Percentiles rank a stretch among this genome's conserved stretches.
These are phyloP conservation scores for Perognathus longimembris DNA, from an alignment of 2,113 vertebrate species.

Conservation along the genomic window DNA sequence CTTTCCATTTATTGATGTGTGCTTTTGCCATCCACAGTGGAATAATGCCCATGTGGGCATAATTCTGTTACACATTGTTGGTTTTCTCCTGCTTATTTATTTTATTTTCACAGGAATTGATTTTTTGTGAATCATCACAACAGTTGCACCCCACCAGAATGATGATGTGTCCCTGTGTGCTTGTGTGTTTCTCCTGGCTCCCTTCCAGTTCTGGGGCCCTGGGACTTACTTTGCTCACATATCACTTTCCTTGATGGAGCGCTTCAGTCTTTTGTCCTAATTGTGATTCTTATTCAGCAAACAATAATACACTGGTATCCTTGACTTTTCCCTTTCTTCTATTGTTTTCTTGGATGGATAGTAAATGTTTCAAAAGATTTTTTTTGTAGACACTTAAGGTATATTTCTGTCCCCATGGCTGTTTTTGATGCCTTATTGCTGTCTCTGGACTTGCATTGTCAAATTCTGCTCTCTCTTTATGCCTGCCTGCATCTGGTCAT, in stretches of 20 bases:
- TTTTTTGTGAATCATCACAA: background rate
- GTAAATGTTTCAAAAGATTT: background rate
- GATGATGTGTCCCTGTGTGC: background rate
- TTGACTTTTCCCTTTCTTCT: background rate
- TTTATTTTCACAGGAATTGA: background rate
- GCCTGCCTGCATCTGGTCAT: background rate
- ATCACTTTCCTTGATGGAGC: background rate
- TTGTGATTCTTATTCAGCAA: background rate
- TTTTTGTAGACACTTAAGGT: background rate
- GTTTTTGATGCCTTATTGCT: background rate
- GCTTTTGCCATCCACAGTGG: too few species aligned
- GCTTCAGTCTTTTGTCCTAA: background rate
- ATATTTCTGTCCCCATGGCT: rapidly evolving
- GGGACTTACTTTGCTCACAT: too few species aligned
- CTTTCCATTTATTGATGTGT: too few species aligned
- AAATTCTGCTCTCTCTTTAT: background rate
- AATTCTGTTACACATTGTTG: background rate
- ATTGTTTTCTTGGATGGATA: background rate
- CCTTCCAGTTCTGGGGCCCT: background rate
- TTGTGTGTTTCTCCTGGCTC: background rate
- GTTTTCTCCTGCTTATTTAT: background rate
- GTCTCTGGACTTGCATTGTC: background rate
- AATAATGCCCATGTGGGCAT: background rate
- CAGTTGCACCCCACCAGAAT: background rate
- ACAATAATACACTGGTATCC: background rate